Conservation (phyloP, 2,797 vertebrate species). For the Tiaroga cobitis region DNA sequence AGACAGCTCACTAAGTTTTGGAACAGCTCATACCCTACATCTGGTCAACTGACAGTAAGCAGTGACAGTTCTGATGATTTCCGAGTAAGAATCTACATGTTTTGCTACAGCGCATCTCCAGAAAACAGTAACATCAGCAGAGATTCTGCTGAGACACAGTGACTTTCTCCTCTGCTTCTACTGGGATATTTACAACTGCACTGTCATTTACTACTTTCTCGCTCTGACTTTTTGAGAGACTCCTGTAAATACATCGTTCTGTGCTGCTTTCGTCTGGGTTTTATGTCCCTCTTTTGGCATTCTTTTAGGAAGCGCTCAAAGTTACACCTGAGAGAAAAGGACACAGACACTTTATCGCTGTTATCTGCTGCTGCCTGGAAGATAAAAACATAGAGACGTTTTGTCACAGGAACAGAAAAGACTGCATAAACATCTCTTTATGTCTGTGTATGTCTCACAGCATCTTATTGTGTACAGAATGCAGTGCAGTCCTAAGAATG, state of each 20-base stretch:
- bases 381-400: constrained; percentile 56
- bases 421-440: not conserved
- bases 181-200: constrained; percentile 66
- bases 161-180: constrained; percentile 60
- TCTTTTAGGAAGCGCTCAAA: constrained; percentile 47
- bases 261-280: constrained; percentile 68
- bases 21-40: not conserved
- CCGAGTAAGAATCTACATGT: constrained; percentile 13
- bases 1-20: constrained; percentile 11
- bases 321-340: constrained; percentile 51
- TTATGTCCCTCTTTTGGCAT: constrained; percentile 69
- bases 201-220: constrained; percentile 74
- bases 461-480: constrained; percentile 26
- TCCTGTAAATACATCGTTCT: constrained; percentile 68
- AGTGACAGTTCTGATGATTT: constrained; percentile 33
- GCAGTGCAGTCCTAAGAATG: not conserved
- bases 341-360: constrained; percentile 56
- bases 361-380: constrained; percentile 60
- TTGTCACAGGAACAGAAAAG: constrained; percentile 58
- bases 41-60: constrained; percentile 8
- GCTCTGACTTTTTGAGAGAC: constrained; percentile 68
- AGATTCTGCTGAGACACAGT: constrained; percentile 68
- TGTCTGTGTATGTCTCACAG: constrained; percentile 6
- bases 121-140: constrained; percentile 43
- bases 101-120: not conserved